phyloP scores from a whole-genome alignment of 2,113 vertebrate genomes.

The Aspiorhynchus laticeps region DNA sequence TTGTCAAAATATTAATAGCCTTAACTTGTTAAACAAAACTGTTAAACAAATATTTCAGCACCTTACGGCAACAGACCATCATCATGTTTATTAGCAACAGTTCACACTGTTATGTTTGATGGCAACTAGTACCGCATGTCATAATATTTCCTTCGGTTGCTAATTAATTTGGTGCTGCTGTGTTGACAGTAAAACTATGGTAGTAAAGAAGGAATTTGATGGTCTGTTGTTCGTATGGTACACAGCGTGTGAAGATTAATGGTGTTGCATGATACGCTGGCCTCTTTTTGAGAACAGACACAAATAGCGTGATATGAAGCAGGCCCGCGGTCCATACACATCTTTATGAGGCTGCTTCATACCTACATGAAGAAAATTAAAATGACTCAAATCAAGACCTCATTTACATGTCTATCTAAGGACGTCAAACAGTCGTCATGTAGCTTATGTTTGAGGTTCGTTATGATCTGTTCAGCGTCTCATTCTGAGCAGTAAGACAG shows the following conservation, averaged over 20 bases:
- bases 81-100: neutral
- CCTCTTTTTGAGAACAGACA: neutral
- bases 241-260: neutral
- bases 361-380: neutral
- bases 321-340: neutral
- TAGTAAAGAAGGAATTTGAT: slow-evolving; percentile 60
- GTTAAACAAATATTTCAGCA: neutral
- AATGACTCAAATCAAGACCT: slow-evolving; percentile 31
- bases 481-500: neutral
- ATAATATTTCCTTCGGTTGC: slow-evolving; percentile 48
- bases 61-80: neutral
- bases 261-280: neutral
- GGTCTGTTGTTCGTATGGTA: slow-evolving; percentile 62
- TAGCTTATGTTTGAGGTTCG: neutral
- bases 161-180: slow-evolving; percentile 32
- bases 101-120: slow-evolving; percentile 34
- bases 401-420: slow-evolving; percentile 30
- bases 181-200: slow-evolving; percentile 34
- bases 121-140: neutral
- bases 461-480: slow-evolving; percentile 29
- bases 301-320: neutral
- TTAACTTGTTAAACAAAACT: neutral
- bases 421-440: neutral
- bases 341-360: neutral
- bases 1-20: neutral